Percentiles rank a stretch among this genome's conserved stretches.
Conservation (phyloP, 2,797 vertebrate species). For the Borostomias antarcticus region DNA sequence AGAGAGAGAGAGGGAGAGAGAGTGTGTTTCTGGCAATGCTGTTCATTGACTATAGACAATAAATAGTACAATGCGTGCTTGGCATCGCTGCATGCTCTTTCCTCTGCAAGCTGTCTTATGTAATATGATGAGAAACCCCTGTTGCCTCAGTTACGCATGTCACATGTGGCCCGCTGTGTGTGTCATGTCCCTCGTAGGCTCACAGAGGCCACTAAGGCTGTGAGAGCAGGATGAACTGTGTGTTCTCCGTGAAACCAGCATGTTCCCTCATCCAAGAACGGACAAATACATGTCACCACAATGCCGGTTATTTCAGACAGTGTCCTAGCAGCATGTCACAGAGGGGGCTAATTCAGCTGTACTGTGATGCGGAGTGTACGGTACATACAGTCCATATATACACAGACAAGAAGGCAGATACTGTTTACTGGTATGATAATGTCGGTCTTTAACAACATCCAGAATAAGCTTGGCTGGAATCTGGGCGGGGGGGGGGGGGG, state of each 20-base stretch:
- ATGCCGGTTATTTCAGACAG: slow-evolving; percentile 47
- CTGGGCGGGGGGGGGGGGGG: too few species aligned
- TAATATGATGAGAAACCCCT: background rate
- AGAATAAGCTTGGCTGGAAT: too few species aligned
- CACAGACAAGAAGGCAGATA: too few species aligned
- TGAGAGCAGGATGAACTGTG: background rate
- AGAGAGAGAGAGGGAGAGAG: too few species aligned
- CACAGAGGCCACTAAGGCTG: background rate
- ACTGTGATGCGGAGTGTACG: background rate
- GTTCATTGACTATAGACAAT: too few species aligned
- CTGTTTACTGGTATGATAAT: too few species aligned
- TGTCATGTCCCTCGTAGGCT: background rate
- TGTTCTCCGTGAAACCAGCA: background rate
- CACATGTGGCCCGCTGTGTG: background rate
- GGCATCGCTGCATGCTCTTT: slow-evolving; percentile 3
- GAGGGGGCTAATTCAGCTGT: background rate
- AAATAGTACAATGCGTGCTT: background rate
- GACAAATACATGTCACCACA: slow-evolving; percentile 48
- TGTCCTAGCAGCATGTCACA: slow-evolving; percentile 38
- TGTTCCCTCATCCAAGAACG: slow-evolving; percentile 17
- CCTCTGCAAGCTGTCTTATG: background rate
- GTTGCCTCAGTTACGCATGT: background rate
- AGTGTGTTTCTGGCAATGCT: background rate
- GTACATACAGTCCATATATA: too few species aligned
- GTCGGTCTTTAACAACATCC: too few species aligned